Evolutionary conservation across 2,113 vertebrate species (phyloP).

Genomic region (Hemichromis elongatus): DNA sequence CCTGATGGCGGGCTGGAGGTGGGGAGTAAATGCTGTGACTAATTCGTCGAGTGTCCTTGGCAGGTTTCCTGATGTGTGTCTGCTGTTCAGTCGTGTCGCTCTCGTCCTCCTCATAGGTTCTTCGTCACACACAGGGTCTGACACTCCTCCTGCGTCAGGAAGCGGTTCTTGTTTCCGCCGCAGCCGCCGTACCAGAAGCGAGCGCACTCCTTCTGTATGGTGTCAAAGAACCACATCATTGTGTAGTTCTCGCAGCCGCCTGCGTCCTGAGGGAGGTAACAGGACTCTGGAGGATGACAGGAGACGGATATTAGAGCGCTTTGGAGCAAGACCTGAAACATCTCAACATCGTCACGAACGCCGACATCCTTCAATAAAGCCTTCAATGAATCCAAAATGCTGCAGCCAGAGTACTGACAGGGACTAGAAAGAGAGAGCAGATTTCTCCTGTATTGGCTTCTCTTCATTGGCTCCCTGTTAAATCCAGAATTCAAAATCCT

Average conservation of each 20-base stretch:
- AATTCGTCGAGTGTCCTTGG: neutral
- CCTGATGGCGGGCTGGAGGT: neutral
- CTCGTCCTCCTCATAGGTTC: neutral
- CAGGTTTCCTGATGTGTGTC: neutral
- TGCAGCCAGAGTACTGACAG: no score
- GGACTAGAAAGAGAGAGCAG: no score
- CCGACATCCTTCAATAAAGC: no score
- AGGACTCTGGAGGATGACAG: slow-evolving; percentile 56
- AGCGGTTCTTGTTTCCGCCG: slow-evolving; percentile 78
- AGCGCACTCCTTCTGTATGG: slow-evolving; percentile 54
- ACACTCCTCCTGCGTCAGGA: slow-evolving; percentile 74
- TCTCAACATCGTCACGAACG: neutral
- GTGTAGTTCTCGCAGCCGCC: slow-evolving; percentile 72
- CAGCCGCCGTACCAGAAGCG: slow-evolving; percentile 85
- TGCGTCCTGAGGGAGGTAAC: slow-evolving; percentile 54
- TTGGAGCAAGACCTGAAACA: neutral
- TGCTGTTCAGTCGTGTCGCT: neutral
- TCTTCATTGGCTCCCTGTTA: no score
- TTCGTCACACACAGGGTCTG: slow-evolving; percentile 55
- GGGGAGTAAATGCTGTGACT: neutral
- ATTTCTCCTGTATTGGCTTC: no score
- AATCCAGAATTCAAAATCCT: no score
- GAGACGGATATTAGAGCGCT: neutral
- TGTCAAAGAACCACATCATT: slow-evolving; percentile 79
- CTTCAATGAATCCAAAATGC: no score